phyloP scores from a whole-genome alignment of 2,797 vertebrate species.

The Cyprinodon diabolis region DNA sequence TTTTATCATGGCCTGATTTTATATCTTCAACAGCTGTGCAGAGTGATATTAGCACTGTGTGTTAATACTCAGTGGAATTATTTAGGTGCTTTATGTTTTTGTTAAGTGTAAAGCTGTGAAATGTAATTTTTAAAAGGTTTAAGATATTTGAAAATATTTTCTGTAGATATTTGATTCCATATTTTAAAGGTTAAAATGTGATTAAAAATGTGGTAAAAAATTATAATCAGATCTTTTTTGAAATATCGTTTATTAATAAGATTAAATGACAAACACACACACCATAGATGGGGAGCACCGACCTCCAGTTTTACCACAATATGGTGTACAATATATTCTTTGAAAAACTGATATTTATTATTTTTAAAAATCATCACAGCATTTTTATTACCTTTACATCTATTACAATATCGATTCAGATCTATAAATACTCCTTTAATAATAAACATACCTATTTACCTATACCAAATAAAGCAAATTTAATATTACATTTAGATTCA shows the following conservation, averaged over 20 bases:
- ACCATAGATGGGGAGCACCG: neutral
- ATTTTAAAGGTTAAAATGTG: neutral
- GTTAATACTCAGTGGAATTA: constrained; percentile 8
- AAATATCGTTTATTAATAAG: neutral
- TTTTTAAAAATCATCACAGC: neutral
- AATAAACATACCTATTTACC: neutral
- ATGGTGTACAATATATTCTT: neutral
- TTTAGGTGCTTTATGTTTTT: neutral
- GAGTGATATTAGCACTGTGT: constrained; percentile 29
- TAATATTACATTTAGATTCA: no score
- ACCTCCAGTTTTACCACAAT: neutral
- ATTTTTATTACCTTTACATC: neutral
- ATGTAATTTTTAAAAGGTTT: neutral
- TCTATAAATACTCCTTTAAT: neutral
- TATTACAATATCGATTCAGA: neutral
- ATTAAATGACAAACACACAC: neutral
- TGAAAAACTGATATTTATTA: neutral
- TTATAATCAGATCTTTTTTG: neutral
- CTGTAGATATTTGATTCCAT: neutral
- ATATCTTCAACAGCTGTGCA: constrained; percentile 5
- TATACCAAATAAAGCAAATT: neutral
- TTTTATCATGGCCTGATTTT: neutral
- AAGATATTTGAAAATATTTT: neutral
- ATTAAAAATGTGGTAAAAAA: neutral
- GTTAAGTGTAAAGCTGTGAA: neutral